A percentile compares a stretch with the other conserved stretches of the same genome.
phyloP scores from a whole-genome alignment of 2,888 invertebrate genomes.

The Phaedon cochleariae region DNA sequence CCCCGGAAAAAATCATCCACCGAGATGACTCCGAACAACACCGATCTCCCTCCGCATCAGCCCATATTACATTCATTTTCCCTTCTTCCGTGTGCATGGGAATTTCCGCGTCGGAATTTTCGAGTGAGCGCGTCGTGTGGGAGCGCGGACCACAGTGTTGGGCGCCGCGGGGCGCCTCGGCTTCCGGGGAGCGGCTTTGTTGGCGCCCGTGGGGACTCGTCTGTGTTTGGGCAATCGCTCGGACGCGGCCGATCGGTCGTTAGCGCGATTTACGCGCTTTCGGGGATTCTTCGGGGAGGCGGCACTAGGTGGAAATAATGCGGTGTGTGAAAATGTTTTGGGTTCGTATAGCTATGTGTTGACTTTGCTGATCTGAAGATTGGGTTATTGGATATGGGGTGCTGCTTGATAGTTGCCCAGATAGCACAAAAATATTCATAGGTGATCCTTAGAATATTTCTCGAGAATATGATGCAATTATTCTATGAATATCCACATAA shows the following conservation, averaged over 20 bases:
- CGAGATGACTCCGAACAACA: background rate
- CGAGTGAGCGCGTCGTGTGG: conserved; percentile 54
- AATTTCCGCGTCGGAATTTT: conserved; percentile 37
- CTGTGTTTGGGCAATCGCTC: conserved; percentile 23
- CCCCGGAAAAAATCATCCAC: background rate
- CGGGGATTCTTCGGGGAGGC: background rate
- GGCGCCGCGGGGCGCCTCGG: conserved; percentile 41
- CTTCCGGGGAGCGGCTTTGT: conserved; percentile 32
- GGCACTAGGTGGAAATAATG: conserved; percentile 30
- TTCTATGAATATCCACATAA: no score
- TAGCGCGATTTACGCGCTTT: conserved; percentile 24
- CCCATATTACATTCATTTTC: no score
- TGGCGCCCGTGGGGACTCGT: conserved; percentile 44
- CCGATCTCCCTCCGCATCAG: no score
- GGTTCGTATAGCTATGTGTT: no score
- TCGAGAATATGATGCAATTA: no score
- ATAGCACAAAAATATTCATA: no score
- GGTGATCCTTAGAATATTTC: no score
- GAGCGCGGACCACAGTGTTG: conserved; percentile 51
- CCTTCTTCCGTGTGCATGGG: conserved; percentile 42
- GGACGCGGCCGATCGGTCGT: conserved; percentile 30
- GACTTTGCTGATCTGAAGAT: no score
- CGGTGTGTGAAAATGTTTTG: conserved; percentile 34
- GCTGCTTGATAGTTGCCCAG: no score
- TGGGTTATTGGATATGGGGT: no score